Evolutionary conservation across 2,888 invertebrate species (phyloP).

Genomic region (Axea sp.): DNA sequence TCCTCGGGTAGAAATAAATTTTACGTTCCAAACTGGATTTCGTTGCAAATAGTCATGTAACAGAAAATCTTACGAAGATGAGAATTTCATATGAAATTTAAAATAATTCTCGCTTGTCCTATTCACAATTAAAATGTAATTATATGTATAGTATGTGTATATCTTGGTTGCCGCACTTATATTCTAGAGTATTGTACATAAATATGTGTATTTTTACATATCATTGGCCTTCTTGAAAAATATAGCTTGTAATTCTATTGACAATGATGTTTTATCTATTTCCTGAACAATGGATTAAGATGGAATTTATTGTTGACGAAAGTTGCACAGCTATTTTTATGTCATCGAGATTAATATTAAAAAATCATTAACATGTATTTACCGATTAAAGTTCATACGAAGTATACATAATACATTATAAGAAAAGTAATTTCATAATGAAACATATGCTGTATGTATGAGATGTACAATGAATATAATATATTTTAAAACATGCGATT

Average conservation of each 20-base stretch:
- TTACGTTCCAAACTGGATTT: constrained; percentile 22
- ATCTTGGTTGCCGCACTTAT: constrained; percentile 78
- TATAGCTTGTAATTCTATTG: constrained; percentile 74
- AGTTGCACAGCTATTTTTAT: constrained; percentile 56
- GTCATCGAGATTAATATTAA: constrained; percentile 42
- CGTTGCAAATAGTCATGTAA: constrained; percentile 24
- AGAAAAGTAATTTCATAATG: constrained; percentile 48
- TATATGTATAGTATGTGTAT: constrained; percentile 78
- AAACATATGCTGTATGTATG: constrained; percentile 51
- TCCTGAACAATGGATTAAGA: constrained; percentile 30
- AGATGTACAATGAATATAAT: constrained; percentile 55
- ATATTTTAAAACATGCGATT: constrained; percentile 55
- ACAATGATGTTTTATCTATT: constrained; percentile 65
- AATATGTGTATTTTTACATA: constrained; percentile 79
- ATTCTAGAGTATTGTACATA: constrained; percentile 78
- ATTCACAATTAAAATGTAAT: constrained; percentile 68
- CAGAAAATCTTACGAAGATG: constrained; percentile 3
- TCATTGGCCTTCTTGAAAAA: constrained; percentile 78
- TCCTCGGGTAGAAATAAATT: constrained; percentile 2
- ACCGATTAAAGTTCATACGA: constrained; percentile 37
- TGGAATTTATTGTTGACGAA: constrained; percentile 49
- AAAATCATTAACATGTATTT: constrained; percentile 45
- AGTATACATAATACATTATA: constrained; percentile 39
- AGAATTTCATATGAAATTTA: constrained; percentile 23
- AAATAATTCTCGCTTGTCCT: constrained; percentile 63